Percentiles rank a stretch among this genome's conserved stretches.
Conservation (phyloP, 2,113 vertebrate species). For the zebrafish (Danio rerio) region GRCz12tu NC_133192.1:19384501-19385000, state of each 20-base stretch:
- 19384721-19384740: background rate
- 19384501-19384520: background rate
- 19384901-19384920: no score
- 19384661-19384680: background rate
- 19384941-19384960: no score
- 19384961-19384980: no score
- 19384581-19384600: no score
- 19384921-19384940: no score
- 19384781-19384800: background rate
- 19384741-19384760: background rate
- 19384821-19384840: no score
- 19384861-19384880: background rate
- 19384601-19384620: no score
- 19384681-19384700: background rate
- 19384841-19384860: no score
- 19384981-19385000: no score
- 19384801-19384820: background rate
- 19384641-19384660: background rate
- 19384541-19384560: constrained; percentile 8
- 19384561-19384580: constrained; percentile 2
- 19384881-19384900: no score
- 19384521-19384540: background rate
- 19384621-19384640: background rate
- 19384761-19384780: background rate
- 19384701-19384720: background rate